phyloP scores from a whole-genome alignment of 2,888 invertebrate species.

The Dusona sp. region DNA sequence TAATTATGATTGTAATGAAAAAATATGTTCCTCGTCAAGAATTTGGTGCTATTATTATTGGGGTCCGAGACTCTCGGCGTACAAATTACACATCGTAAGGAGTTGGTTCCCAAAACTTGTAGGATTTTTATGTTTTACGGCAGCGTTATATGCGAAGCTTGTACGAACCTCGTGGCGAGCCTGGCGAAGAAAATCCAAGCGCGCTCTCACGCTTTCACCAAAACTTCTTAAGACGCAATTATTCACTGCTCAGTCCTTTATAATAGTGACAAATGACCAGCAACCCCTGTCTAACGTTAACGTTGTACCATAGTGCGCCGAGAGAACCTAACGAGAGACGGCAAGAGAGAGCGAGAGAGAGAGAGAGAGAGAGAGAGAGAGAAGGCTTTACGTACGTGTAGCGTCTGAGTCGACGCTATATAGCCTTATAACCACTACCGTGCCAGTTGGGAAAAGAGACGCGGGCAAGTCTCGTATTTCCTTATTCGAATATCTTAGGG shows the following conservation, averaged over 20 bases:
- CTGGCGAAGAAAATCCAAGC: slow-evolving; percentile 60
- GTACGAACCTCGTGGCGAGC: slow-evolving; percentile 26
- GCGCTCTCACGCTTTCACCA: slow-evolving; percentile 32
- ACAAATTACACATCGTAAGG: slow-evolving; percentile 36
- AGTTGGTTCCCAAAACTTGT: slow-evolving; percentile 27
- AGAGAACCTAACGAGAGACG: background rate
- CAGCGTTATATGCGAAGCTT: slow-evolving; percentile 17
- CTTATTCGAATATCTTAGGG: slow-evolving; percentile 26
- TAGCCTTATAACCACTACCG: slow-evolving; percentile 29
- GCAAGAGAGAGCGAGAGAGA: background rate
- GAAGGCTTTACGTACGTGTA: slow-evolving; percentile 1
- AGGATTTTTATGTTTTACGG: slow-evolving; percentile 32
- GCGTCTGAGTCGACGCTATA: slow-evolving; percentile 21
- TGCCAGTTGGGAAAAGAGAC: slow-evolving; percentile 18
- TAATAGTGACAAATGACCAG: slow-evolving; percentile 81
- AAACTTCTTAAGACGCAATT: slow-evolving; percentile 79
- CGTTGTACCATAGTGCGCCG: slow-evolving; percentile 18
- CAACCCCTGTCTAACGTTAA: slow-evolving; percentile 52
- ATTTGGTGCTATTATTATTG: too few species aligned
- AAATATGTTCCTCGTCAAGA: too few species aligned
- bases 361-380: slow-evolving; percentile 4
- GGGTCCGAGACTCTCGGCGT: background rate
- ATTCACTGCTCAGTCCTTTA: slow-evolving; percentile 81
- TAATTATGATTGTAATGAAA: too few species aligned
- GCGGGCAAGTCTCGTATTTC: slow-evolving; percentile 26